A percentile compares a stretch with the other conserved stretches of the same genome.
Evolutionary conservation across 2,797 vertebrate species (phyloP).

Genomic region (Threskiornis aethiopicus): DNA sequence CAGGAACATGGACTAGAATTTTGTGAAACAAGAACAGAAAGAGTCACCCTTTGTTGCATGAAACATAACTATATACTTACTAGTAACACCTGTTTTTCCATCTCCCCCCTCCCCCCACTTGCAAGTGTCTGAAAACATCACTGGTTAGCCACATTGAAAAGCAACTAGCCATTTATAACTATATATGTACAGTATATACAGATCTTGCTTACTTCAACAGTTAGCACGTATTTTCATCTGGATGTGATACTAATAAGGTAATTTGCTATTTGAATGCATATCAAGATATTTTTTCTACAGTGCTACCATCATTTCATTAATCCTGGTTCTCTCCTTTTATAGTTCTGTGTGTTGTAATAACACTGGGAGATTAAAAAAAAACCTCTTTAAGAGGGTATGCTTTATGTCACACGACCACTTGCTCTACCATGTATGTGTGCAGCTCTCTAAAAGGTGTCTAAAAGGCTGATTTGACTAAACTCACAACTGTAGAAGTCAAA

Average conservation of each 20-base stretch:
- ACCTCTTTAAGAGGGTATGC: neutral
- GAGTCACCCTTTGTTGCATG: constrained; percentile 37
- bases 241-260: neutral
- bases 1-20: constrained; percentile 48
- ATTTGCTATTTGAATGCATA: neutral
- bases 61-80: constrained; percentile 24
- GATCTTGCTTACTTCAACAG: constrained; percentile 9
- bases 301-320: neutral
- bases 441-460: neutral
- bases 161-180: constrained; percentile 50
- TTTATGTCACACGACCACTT: neutral
- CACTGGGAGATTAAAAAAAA: neutral
- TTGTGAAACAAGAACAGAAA: constrained; percentile 49
- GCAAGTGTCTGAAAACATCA: constrained; percentile 60
- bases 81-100: constrained; percentile 28
- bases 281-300: neutral
- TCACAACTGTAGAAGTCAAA: neutral
- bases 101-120: neutral
- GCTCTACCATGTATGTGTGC: neutral
- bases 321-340: neutral
- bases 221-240: neutral
- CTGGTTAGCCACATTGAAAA: constrained; percentile 65
- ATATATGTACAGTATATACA: constrained; percentile 80
- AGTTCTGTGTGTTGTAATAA: neutral
- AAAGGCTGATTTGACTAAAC: neutral